These are phyloP conservation scores for Pygathrix nemaeus DNA, from an alignment of 2,113 vertebrate species.

Conservation along the genomic window DNA sequence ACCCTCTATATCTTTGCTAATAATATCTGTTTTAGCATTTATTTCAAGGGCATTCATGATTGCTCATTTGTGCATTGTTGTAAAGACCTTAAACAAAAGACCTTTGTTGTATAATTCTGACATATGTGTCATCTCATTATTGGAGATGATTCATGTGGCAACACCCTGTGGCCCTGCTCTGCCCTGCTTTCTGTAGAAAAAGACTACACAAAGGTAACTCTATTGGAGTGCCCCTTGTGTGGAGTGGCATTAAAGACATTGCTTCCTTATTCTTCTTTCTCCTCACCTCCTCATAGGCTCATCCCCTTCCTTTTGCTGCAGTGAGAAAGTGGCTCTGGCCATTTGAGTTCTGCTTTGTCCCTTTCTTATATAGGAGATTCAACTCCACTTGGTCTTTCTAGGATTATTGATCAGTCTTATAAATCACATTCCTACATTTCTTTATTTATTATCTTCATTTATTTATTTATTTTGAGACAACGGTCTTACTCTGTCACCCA, in stretches of 20 bases:
- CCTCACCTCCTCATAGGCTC: not conserved
- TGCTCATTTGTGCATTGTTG: not conserved
- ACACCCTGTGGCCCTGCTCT: not conserved
- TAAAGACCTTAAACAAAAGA: not conserved
- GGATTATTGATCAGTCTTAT: not conserved
- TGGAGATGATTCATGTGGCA: not conserved
- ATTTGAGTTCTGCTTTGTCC: not conserved
- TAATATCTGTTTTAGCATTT: not conserved
- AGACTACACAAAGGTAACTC: not conserved
- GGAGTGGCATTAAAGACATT: not conserved
- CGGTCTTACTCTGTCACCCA: too few relatives aligned
- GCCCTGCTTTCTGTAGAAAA: not conserved
- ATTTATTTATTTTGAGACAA: too few relatives aligned
- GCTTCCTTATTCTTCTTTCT: not conserved
- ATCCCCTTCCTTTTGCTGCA: not conserved
- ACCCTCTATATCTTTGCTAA: not conserved
- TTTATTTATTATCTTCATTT: not conserved
- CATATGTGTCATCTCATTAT: not conserved
- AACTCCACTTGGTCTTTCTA: not conserved
- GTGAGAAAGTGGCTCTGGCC: not conserved
- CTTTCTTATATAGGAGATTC: not conserved
- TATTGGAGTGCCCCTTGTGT: not conserved
- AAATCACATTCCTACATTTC: not conserved
- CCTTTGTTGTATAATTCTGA: not conserved
- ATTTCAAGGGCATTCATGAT: not conserved